phyloP scores from a whole-genome alignment of 2,797 vertebrate species.

The Pangasius sanitwongsei region DNA sequence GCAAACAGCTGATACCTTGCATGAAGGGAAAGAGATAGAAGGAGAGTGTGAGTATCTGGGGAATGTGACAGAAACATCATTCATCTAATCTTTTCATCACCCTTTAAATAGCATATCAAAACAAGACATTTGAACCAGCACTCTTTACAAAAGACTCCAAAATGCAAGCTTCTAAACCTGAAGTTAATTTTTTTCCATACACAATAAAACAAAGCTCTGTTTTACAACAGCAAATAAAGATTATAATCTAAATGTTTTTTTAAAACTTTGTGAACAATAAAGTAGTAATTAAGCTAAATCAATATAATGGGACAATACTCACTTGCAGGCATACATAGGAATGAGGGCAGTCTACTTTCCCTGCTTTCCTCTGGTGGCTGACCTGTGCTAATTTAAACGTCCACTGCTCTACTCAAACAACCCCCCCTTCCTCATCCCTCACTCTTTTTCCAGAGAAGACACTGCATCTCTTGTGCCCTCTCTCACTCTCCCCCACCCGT shows the following conservation, averaged over 20 bases:
- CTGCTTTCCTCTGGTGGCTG: slow-evolving; percentile 57
- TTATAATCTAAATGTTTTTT: not conserved
- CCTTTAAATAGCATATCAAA: slow-evolving; percentile 7
- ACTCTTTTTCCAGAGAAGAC: slow-evolving; percentile 79
- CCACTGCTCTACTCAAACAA: slow-evolving; percentile 78
- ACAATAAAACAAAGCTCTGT: not conserved
- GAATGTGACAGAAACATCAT: slow-evolving; percentile 24
- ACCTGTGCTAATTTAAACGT: slow-evolving; percentile 79
- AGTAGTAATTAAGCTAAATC: not conserved
- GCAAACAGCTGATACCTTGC: slow-evolving; percentile 1
- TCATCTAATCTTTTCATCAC: slow-evolving; percentile 3
- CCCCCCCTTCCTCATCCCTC: slow-evolving; percentile 66
- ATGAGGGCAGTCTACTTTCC: slow-evolving; percentile 50
- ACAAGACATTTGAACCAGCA: slow-evolving; percentile 15
- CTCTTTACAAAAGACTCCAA: not conserved
- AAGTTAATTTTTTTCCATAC: not conserved
- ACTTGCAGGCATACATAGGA: slow-evolving; percentile 46
- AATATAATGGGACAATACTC: slow-evolving; percentile 46
- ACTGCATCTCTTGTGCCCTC: slow-evolving; percentile 81
- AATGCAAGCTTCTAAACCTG: not conserved
- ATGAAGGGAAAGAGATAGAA: not conserved
- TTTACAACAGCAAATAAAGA: not conserved
- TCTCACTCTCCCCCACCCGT: slow-evolving; percentile 58
- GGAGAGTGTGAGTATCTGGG: not conserved
- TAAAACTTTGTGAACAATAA: slow-evolving; percentile 7